Evolutionary conservation across 30 jellyfish, hydroid and myxozoan species (phyloP).

Genomic region (Mastigias papua): DNA sequence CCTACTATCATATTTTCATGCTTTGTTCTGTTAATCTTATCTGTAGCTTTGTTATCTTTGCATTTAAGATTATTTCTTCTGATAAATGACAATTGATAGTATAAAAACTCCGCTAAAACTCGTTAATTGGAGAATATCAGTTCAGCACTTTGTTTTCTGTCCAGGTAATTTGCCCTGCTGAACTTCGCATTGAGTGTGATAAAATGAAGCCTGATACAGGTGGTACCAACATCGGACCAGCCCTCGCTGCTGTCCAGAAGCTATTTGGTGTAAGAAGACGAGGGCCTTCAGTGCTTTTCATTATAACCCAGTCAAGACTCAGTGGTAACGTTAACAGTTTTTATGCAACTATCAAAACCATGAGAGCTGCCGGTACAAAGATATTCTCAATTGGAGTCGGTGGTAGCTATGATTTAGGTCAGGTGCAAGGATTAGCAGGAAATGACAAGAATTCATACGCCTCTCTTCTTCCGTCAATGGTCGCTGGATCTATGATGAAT

Average conservation of each 20-base stretch:
- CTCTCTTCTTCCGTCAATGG: constrained; percentile 21
- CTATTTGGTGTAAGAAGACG: constrained; percentile 25
- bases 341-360: not conserved
- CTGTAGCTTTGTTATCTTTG: no score
- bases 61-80: no score
- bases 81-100: no score
- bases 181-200: constrained; percentile 31
- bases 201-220: constrained; percentile 65
- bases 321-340: constrained; percentile 38
- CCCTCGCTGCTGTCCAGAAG: constrained; percentile 17
- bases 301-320: constrained; percentile 39
- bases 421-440: constrained; percentile 31
- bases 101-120: no score
- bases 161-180: constrained; percentile 58
- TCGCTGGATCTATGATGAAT: constrained; percentile 42
- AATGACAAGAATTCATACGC: constrained; percentile 20
- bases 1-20: no score
- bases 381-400: constrained; percentile 50
- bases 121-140: no score
- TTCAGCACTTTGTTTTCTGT: no score
- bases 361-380: constrained; percentile 10
- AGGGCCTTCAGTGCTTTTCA: constrained; percentile 31
- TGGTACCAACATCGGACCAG: constrained; percentile 51
- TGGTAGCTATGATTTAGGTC: constrained; percentile 11
- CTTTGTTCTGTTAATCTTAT: no score